Conservation (phyloP, 2,888 invertebrate species). For the Fragum sueziense region DNA sequence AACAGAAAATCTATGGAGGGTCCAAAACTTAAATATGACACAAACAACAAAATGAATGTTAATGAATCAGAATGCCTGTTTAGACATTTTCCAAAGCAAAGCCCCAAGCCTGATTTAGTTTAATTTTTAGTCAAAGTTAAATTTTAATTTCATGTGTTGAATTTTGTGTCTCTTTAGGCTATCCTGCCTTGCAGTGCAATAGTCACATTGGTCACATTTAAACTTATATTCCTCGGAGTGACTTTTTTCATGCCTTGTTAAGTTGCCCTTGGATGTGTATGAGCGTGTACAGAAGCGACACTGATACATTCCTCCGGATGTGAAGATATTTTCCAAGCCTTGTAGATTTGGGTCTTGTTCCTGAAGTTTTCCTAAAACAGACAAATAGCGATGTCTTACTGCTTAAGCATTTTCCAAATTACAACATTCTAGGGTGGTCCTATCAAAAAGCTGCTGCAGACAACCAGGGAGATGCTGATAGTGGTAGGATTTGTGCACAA, state of each 20-base stretch:
- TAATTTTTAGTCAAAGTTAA: too few relatives aligned
- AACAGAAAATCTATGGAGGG: too few relatives aligned
- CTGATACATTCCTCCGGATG: not conserved
- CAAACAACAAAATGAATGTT: not conserved
- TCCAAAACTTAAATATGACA: too few relatives aligned
- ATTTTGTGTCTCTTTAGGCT: slow-evolving; percentile 7
- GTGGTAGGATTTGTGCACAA: too few relatives aligned
- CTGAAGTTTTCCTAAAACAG: not conserved
- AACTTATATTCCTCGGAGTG: slow-evolving; percentile 23
- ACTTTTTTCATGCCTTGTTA: slow-evolving; percentile 7
- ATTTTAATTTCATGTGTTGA: not conserved
- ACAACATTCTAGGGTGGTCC: too few relatives aligned
- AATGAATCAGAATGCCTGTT: not conserved
- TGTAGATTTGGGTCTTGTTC: not conserved
- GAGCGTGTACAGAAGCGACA: slow-evolving; percentile 9
- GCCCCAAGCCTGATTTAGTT: too few relatives aligned
- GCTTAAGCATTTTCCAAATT: too few relatives aligned
- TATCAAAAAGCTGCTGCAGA: too few relatives aligned
- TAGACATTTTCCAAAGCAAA: too few relatives aligned
- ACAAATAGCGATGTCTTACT: too few relatives aligned
- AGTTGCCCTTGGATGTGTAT: not conserved
- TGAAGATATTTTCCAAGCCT: not conserved
- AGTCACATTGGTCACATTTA: slow-evolving; percentile 20
- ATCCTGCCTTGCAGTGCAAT: slow-evolving; percentile 20
- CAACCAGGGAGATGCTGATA: too few relatives aligned